Percentiles rank a stretch among this genome's conserved stretches.
phyloP scores from a whole-genome alignment of 37 sponge, comb jelly and placozoan species.

The Oopsacas minuta region DNA sequence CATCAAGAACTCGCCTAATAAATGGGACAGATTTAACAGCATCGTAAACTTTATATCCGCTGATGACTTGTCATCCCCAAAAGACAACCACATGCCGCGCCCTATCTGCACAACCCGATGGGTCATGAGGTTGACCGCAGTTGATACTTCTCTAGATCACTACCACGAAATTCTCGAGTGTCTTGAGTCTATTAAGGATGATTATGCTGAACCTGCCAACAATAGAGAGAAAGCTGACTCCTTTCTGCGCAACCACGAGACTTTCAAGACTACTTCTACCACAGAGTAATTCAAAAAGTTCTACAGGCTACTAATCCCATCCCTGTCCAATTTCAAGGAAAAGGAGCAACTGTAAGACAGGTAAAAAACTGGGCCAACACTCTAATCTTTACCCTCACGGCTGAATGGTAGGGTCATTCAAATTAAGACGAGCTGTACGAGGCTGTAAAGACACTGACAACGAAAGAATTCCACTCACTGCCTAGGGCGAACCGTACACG shows the following conservation, averaged over 20 bases:
- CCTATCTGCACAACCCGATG: not conserved
- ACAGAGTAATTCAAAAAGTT: slow-evolving; percentile 16
- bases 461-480: not conserved
- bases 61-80: slow-evolving; percentile 19
- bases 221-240: slow-evolving; percentile 14
- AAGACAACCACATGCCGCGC: slow-evolving; percentile 18
- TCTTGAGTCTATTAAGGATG: slow-evolving; percentile 9
- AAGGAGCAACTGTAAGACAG: slow-evolving; percentile 10
- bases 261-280: slow-evolving; percentile 15
- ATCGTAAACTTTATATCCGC: slow-evolving; percentile 1
- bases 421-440: not conserved
- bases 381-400: slow-evolving; percentile 9
- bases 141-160: slow-evolving; percentile 12
- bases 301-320: slow-evolving; percentile 9
- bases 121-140: slow-evolving; percentile 18
- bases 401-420: slow-evolving; percentile 18
- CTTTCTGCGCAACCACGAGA: slow-evolving; percentile 1
- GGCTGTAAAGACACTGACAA: slow-evolving; percentile 17
- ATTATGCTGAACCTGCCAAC: slow-evolving; percentile 15
- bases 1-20: slow-evolving; percentile 14
- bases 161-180: slow-evolving; percentile 4
- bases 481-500: slow-evolving; percentile 19
- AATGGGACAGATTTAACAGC: slow-evolving; percentile 14
- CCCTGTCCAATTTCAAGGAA: slow-evolving; percentile 11
- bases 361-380: not conserved